Conservation (phyloP, 2,888 invertebrate species). For the Pomacea canaliculata region DNA sequence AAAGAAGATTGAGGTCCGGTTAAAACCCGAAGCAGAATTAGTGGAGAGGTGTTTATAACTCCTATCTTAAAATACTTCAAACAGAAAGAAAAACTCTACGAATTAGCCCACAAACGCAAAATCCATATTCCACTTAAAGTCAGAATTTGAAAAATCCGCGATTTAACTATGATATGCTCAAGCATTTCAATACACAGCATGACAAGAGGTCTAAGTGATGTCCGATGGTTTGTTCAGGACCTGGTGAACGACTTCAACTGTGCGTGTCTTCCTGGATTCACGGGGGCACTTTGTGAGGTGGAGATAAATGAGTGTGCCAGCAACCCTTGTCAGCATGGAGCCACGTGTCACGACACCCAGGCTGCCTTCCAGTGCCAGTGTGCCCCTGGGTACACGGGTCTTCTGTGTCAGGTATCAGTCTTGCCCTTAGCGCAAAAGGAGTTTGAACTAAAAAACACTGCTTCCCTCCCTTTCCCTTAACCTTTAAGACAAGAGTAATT, state of each 20-base stretch:
- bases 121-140: no score
- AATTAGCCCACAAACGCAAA: no score
- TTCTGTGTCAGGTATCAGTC: constrained; percentile 84
- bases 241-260: constrained; percentile 92
- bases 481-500: no score
- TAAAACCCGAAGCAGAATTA: no score
- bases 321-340: constrained; percentile 89
- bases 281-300: constrained; percentile 91
- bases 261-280: constrained; percentile 87
- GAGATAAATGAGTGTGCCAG: constrained; percentile 90
- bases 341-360: constrained; percentile 89
- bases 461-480: no score
- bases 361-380: constrained; percentile 90
- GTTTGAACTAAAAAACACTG: background rate
- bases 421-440: background rate
- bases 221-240: constrained; percentile 75
- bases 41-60: no score
- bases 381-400: constrained; percentile 88
- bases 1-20: no score
- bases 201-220: background rate
- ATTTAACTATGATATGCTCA: no score
- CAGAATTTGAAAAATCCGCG: no score
- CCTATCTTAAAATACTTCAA: no score
- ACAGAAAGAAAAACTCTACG: no score
- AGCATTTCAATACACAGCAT: background rate